Base-by-base conservation (phyloP, 2,797 vertebrate species). In the Microhierax caerulescens region DNA sequence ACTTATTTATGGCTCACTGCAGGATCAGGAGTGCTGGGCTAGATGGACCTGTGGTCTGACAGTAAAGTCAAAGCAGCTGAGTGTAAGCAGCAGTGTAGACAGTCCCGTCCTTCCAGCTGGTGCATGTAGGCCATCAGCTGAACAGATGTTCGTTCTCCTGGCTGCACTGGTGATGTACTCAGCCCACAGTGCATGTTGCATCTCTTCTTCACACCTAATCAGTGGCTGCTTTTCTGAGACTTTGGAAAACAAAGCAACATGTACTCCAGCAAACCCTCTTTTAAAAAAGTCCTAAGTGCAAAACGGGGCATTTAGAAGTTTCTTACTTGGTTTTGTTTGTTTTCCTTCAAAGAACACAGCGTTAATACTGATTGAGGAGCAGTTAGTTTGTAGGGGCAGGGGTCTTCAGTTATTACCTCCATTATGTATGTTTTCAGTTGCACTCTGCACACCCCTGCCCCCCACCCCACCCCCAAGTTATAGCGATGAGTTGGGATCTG, bases 11-110 rank as follows among this genome's bases (percentile, higher is more conserved):
- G 21, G 36, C n/a, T 86, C 13, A 28, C 34, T 34, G 32, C 4
- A 3, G 63, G 32, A 48, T 18, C 81, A 43, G 45, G n/a, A 53
- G 24, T 47, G 18, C 17, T n/a, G 57, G n/a, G 37, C 10, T 63
- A 47, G 30, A 22, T 47, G 37, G 60, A 25, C 23, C 10, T 51
- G 30, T 5, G 25, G 56, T 47, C 60, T 41, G 37, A 56, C 12
- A 50, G 39, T 39, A 39, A 39, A 39, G 39, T 39, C 39, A 39
- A 39, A 39, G 0, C 51, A 83, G 47, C 19, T 45, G 61, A 70
- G 14, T 0, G 0, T 30, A 47, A 23, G 11, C n/a, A 39, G 67
- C 23, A 37, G 21, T 5, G 7, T n/a, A 32, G 14, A 17, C 11
- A 15, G 24, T 34, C 32, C 32, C 0, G 0, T 39, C 48, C n/a